Percentiles rank a stretch among this genome's conserved stretches.
These are phyloP conservation scores for Andrena flavipes DNA, from an alignment of 2,888 invertebrate species.

Conservation along the genomic window DNA sequence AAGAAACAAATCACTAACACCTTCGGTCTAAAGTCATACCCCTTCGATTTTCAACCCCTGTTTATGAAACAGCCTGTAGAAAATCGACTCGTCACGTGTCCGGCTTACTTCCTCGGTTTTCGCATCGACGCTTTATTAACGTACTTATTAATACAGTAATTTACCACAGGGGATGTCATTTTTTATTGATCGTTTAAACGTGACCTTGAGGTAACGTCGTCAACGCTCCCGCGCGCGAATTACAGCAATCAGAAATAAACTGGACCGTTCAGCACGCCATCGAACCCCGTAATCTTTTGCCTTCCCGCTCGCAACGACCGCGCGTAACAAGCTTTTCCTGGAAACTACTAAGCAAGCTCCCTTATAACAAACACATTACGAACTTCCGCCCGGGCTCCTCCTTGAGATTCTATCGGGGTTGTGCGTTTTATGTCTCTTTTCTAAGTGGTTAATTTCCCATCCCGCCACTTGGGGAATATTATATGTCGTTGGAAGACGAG, in stretches of 20 bases:
- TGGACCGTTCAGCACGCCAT: constrained; percentile 34
- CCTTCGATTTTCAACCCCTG: background rate
- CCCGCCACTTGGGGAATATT: constrained; percentile 30
- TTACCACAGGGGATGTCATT: constrained; percentile 52
- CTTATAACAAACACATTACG: background rate
- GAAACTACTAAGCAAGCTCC: background rate
- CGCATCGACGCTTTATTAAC: constrained; percentile 25
- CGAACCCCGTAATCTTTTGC: constrained; percentile 8
- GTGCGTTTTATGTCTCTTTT: background rate
- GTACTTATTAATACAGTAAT: constrained; percentile 45
- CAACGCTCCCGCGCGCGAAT: constrained; percentile 18
- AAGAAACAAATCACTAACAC: background rate
- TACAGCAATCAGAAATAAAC: constrained; percentile 64
- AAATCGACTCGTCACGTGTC: constrained; percentile 22
- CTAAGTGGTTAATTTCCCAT: constrained; percentile 31
- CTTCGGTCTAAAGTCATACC: background rate
- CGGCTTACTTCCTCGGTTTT: constrained; percentile 32
- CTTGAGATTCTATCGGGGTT: constrained; percentile 23
- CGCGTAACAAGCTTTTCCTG: constrained; percentile 7
- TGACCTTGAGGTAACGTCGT: constrained; percentile 55
- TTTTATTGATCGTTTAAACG: constrained; percentile 59
- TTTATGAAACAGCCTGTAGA: background rate
- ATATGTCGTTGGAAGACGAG: constrained; percentile 14
- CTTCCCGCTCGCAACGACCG: background rate
- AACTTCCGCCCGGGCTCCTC: constrained; percentile 1